Evolutionary conservation across 2,113 vertebrate species (phyloP).

Genomic region (Eira barbara): DNA sequence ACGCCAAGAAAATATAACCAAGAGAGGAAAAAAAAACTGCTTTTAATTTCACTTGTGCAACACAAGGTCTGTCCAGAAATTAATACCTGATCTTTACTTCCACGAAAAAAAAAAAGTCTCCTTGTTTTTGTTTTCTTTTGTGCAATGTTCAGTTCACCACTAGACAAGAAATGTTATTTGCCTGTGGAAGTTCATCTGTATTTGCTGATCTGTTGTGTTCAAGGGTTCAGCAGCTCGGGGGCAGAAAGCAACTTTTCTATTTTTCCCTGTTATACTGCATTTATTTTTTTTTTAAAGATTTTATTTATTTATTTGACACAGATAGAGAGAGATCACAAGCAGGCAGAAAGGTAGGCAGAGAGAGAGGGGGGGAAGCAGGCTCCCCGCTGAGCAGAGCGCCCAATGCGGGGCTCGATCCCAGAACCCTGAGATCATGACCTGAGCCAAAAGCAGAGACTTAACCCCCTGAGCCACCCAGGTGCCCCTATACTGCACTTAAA

Average conservation of each 20-base stretch:
- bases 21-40: not conserved
- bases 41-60: not conserved
- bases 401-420: too few species aligned
- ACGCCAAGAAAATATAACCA: not conserved
- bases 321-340: too few species aligned
- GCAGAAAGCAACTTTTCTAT: not conserved
- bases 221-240: not conserved
- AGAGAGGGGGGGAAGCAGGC: too few species aligned
- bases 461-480: too few species aligned
- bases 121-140: not conserved
- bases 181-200: not conserved
- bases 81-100: slow-evolving; percentile 32
- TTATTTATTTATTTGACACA: too few species aligned
- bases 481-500: not conserved
- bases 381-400: too few species aligned
- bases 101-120: slow-evolving; percentile 32
- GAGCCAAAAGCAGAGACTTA: too few species aligned
- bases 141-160: not conserved
- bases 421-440: too few species aligned
- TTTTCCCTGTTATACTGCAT: not conserved
- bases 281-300: not conserved
- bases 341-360: too few species aligned
- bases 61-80: slow-evolving; percentile 45
- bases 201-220: not conserved
- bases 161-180: not conserved